Conservation (phyloP, 2,113 vertebrate genomes). For the Tachycineta bicolor region DNA sequence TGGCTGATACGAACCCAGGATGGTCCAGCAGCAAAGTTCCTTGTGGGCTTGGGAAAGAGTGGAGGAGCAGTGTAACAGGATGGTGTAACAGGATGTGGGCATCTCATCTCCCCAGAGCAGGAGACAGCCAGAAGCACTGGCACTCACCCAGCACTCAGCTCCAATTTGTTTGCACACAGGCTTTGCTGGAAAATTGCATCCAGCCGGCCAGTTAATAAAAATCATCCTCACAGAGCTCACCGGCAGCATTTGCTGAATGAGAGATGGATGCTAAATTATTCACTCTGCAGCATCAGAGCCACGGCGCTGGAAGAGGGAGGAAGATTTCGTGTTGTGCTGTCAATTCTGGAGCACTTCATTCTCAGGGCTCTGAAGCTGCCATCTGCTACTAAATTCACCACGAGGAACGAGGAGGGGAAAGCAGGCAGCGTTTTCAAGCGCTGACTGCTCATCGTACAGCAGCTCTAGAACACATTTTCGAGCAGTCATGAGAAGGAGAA, state of each 20-base stretch:
- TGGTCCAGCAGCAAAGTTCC: neutral
- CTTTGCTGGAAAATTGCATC: conserved; percentile 51
- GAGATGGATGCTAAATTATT: conserved; percentile 49
- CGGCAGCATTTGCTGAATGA: conserved; percentile 36
- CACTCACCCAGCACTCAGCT: conserved; percentile 11
- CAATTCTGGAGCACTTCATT: neutral
- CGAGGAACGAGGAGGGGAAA: neutral
- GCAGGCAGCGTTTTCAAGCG: neutral
- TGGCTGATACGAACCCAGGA: neutral
- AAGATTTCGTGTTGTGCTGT: neutral
- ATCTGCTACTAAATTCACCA: conserved; percentile 19
- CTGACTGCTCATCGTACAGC: neutral
- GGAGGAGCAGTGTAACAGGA: neutral
- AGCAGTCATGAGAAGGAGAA: neutral
- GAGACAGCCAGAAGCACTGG: neutral
- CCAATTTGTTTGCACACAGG: conserved; percentile 24
- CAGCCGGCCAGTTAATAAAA: conserved; percentile 44
- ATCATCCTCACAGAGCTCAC: neutral
- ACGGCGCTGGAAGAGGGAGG: neutral
- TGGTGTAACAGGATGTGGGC: conserved; percentile 43
- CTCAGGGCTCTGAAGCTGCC: conserved; percentile 23
- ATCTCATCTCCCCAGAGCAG: neutral
- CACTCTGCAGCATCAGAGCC: neutral
- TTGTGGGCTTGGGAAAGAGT: neutral
- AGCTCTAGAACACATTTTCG: neutral